A percentile compares a stretch with the other conserved stretches of the same genome.
Evolutionary conservation across 2,797 vertebrate genomes (phyloP).

Genomic region (Pogoniulus pusillus): DNA sequence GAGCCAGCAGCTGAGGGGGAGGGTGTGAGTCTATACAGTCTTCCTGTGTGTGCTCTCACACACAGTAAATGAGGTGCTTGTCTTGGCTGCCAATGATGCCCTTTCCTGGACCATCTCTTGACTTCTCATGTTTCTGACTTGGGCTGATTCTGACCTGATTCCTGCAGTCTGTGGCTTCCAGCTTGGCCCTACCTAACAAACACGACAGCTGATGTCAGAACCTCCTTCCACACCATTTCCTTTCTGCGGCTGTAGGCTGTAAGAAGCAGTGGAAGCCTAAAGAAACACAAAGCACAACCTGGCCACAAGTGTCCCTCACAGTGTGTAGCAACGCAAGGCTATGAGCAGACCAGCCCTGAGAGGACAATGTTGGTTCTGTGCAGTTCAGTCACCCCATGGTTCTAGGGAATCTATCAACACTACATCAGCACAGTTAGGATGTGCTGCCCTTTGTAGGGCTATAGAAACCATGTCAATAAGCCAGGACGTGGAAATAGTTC

Average conservation of each 20-base stretch:
- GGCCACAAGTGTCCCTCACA: neutral
- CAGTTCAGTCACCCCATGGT: neutral
- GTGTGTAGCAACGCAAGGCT: neutral
- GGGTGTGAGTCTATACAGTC: neutral
- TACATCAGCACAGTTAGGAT: neutral
- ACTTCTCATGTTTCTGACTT: neutral
- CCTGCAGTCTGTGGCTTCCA: neutral
- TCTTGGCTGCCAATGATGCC: neutral
- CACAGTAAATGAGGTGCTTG: neutral
- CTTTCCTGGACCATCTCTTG: neutral
- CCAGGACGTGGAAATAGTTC: neutral
- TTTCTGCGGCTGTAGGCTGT: neutral
- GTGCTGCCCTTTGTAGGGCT: neutral
- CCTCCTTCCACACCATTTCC: neutral
- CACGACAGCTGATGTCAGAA: neutral
- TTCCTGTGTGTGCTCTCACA: neutral
- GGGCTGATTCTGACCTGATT: neutral
- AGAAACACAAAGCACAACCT: neutral
- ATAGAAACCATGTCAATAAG: neutral
- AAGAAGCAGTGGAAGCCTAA: neutral
- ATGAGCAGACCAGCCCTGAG: neutral
- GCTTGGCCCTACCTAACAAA: neutral
- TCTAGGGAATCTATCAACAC: neutral
- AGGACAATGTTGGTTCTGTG: rapidly evolving
- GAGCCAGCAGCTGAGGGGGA: neutral